A percentile compares a stretch with the other conserved stretches of the same genome.
phyloP scores from a whole-genome alignment of 2,113 vertebrate genomes.

The Boulengeromyrus knoepffleri region DNA sequence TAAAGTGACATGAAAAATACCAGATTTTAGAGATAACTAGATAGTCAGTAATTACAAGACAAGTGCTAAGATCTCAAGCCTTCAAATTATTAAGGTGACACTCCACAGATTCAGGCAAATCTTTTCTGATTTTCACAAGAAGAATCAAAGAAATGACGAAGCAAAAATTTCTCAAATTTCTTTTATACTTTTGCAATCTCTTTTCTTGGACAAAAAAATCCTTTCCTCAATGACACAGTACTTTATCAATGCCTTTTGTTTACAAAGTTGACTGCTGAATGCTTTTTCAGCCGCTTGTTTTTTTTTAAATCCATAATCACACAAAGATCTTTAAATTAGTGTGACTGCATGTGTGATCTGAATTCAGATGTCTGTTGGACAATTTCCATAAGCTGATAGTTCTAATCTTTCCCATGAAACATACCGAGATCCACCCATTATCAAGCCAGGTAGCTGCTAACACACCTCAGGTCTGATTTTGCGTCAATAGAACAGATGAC shows the following conservation, averaged over 20 bases:
- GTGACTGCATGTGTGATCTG: neutral
- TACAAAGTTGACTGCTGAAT: neutral
- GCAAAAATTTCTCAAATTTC: neutral
- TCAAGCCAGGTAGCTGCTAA: neutral
- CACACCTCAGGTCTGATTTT: neutral
- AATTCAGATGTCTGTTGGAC: neutral
- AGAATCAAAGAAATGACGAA: no score
- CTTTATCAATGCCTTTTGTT: neutral
- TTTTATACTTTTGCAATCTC: neutral
- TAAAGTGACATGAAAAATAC: neutral
- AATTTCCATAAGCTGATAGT: neutral
- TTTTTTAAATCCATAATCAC: neutral
- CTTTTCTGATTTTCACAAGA: neutral
- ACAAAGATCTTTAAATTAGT: neutral
- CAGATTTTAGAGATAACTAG: neutral
- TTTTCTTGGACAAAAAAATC: neutral
- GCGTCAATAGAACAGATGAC: neutral
- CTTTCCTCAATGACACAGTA: neutral
- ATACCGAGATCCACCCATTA: neutral
- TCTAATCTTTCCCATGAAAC: neutral
- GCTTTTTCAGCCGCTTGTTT: neutral
- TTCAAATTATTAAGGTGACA: neutral
- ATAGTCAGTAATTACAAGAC: neutral
- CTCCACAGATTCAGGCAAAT: neutral
- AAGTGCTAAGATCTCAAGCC: neutral